Evolutionary conservation across 2,888 invertebrate species (phyloP).

Genomic region (Pantelozetes paolii): DNA sequence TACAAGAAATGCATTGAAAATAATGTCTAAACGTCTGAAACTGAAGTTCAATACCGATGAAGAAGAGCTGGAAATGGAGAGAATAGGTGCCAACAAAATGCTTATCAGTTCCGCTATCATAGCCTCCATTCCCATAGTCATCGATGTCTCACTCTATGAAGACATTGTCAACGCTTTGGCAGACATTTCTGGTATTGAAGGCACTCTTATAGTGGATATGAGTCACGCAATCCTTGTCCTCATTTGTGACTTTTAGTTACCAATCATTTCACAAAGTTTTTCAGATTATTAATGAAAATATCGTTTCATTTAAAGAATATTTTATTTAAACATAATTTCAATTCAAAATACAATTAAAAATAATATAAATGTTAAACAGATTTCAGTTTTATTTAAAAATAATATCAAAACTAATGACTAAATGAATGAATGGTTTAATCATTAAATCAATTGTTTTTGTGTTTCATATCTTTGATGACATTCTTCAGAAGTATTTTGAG

Average conservation of each 20-base stretch:
- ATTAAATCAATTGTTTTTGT: no score
- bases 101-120: conserved; percentile 8
- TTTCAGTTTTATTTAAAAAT: no score
- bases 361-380: no score
- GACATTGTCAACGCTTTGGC: conserved; percentile 9
- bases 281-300: no score
- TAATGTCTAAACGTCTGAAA: background rate
- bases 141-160: conserved; percentile 23
- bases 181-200: background rate
- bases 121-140: conserved; percentile 3
- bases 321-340: no score
- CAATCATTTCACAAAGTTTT: no score
- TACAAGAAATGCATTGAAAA: conserved; percentile 24
- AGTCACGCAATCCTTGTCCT: conserved; percentile 27
- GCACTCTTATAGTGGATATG: background rate
- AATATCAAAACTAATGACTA: no score
- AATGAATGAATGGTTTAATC: no score
- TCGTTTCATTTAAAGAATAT: no score
- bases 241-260: background rate
- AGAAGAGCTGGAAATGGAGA: conserved; percentile 19
- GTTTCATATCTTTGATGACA: no score
- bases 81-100: conserved; percentile 11
- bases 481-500: no score
- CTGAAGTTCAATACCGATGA: background rate
- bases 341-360: no score